Base-by-base conservation (phyloP, 2,888 invertebrate genomes). In the Hydropsyche betteni region DNA sequence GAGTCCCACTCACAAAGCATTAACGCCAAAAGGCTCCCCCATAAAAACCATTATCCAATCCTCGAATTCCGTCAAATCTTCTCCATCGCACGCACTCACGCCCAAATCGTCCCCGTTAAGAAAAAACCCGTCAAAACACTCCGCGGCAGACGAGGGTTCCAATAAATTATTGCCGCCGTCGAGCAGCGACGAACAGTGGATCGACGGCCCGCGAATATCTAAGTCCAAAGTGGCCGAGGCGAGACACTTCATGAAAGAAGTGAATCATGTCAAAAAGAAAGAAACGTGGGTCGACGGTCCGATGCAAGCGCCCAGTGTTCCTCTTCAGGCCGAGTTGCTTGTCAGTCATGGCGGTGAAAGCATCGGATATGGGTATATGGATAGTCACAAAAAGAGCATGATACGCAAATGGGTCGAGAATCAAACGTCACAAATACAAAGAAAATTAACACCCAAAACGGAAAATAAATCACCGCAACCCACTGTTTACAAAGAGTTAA, bases 241-340 rank as follows among this genome's bases (percentile, higher is more conserved):
- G 0, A 86, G 94, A 68, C 93, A 94, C 82, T 88, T 94, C 80
- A 89, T 93, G 82, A 93, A 94, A 81, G 94, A 94, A 84, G 89
- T 92, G 0, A 91, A 88, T 81, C 90, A 93, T 83, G 88, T 90
- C 4, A 93, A 94, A 82, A 94, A 95, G 84, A 88, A 92, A 64
- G 98, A 97, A 85, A 96, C 95, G 2, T 98, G 98, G 98, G 94
- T 98, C 74, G 98, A 98, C 83, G 98, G 98, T 0, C 98, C 98
- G 0, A 93, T 94, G 89, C 93, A 94, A 81, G 86, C 86, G 81
- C 86, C 86, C 75, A 86, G 84, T 80, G 81, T 85, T 50, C 90
- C 92, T 24, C 82, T 86, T 68, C 87, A 86, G 82, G 81, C 86
- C 64, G 85, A 87, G 69, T 81, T 87, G 16, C 84, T 88, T 70